Base-by-base conservation (phyloP, 2,113 vertebrate genomes). In the Copsychus sechellarum region DNA sequence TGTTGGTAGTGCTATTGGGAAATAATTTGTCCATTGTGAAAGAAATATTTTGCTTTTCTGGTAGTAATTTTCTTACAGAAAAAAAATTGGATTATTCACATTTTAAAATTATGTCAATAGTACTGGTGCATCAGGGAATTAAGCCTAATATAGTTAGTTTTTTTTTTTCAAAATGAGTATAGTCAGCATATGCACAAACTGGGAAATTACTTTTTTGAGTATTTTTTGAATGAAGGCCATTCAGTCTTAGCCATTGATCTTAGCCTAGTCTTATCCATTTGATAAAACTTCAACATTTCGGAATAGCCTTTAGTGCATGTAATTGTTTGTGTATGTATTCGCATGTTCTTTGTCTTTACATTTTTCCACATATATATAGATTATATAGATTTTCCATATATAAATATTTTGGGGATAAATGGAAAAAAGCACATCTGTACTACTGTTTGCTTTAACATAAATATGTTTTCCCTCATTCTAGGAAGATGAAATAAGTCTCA, bases 401-500 rank as follows among this genome's bases (percentile, higher is more conserved):
- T 60, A 25, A 50, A 56, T 12, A 42, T 70, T 81, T 74, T 62
- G 2, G 8, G 19, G 22, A 5, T 77, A 85, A 89, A 79, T 12
- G 19, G 60, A 73, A 84, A 57, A 70, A 83, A 73, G 21, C 40
- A 4, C 2, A 19, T 54, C 14, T 71, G 22, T 93, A 2, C 6
- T 51, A 64, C 60, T 40, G 23, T n/a, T 78, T 92, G 24, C 69
- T 86, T 88, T 89, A 86, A 94, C 42, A 13, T 65, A 62, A 81
- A 84, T 92, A 61, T 72, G 56, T 76, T 91, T 95, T 91, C 96
- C 96, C 84, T 95, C 84, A 90, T 97, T 97, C 74, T 96, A 99
- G 99, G 93, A 87, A 82, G 90, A 95, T 88, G 81, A 93, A 88
- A 98, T 54, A 98, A 98, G 97, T 98, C 98, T 95, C 73, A 98